phyloP scores from a whole-genome alignment of 2,888 invertebrate species.

The Oxyscelio sp. region DNA sequence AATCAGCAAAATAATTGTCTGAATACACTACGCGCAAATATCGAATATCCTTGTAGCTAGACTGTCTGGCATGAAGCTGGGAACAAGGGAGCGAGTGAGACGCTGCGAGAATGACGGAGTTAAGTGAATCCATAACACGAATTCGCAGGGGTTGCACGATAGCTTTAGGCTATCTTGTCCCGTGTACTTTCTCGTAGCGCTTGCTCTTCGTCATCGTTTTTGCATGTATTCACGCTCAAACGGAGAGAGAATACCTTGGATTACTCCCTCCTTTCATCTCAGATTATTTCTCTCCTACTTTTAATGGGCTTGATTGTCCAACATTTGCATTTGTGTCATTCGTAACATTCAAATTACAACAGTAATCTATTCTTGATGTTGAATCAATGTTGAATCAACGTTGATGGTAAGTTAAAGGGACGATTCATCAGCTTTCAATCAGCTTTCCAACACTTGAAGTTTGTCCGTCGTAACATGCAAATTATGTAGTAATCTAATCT shows the following conservation, averaged over 20 bases:
- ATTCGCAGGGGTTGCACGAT: constrained; percentile 83
- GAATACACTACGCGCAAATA: constrained; percentile 60
- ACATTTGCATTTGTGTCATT: too few relatives aligned
- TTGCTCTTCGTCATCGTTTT: constrained; percentile 73
- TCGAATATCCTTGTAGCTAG: constrained; percentile 65
- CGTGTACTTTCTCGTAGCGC: constrained; percentile 70
- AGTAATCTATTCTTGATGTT: too few relatives aligned
- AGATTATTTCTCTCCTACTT: too few relatives aligned
- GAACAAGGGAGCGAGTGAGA: constrained; percentile 43
- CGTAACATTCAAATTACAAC: too few relatives aligned
- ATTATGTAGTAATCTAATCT: too few relatives aligned
- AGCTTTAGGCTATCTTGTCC: constrained; percentile 82
- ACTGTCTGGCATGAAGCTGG: constrained; percentile 38
- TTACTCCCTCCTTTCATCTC: constrained; percentile 43
- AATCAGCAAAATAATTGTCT: constrained; percentile 71
- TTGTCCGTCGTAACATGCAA: too few relatives aligned
- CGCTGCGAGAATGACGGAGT: constrained; percentile 64
- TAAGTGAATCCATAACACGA: constrained; percentile 85
- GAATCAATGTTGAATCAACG: too few relatives aligned
- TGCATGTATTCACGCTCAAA: constrained; percentile 70
- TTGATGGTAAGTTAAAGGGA: too few relatives aligned
- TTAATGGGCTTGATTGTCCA: too few relatives aligned
- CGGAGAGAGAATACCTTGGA: constrained; percentile 57
- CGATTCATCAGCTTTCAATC: too few relatives aligned
- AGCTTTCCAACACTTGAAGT: too few relatives aligned